Evolutionary conservation across 2,888 invertebrate genomes (phyloP).

Genomic region (Lithophane socia): DNA sequence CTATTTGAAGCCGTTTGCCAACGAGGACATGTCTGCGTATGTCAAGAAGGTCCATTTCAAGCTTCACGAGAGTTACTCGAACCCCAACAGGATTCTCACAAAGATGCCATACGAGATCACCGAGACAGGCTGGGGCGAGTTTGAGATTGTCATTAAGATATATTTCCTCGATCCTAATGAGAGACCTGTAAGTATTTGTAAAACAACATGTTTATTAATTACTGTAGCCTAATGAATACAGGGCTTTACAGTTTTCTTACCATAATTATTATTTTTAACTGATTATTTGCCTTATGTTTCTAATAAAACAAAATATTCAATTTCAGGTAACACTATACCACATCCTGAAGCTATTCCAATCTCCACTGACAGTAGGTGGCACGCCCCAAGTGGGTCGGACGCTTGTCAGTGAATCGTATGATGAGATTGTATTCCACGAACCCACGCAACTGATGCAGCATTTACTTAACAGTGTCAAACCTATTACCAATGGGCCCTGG

Average conservation of each 20-base stretch:
- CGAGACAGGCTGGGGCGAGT: conserved; percentile 99
- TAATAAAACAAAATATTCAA: background rate
- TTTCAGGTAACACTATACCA: conserved; percentile 98
- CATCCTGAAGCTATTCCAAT: conserved; percentile 98
- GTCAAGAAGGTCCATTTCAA: conserved; percentile 99
- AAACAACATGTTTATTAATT: too few species aligned
- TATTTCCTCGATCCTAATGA: conserved; percentile 99
- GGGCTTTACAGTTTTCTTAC: background rate
- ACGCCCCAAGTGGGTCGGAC: conserved; percentile 88
- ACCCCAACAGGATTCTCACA: conserved; percentile 97
- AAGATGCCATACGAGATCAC: conserved; percentile 99
- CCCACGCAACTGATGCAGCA: conserved; percentile 97
- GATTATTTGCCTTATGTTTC: too few species aligned
- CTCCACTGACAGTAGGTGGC: conserved; percentile 90
- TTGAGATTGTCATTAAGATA: conserved; percentile 99
- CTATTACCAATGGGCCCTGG: conserved; percentile 93
- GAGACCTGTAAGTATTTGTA: conserved; percentile 93
- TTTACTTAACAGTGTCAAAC: conserved; percentile 94
- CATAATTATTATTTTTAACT: background rate
- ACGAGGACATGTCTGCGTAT: conserved; percentile 98
- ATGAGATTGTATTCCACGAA: conserved; percentile 98
- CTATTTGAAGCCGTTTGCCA: conserved; percentile 97
- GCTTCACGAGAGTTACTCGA: conserved; percentile 98
- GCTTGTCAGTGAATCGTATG: conserved; percentile 97
- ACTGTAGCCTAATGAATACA: too few species aligned